phyloP scores from a whole-genome alignment of 2,888 invertebrate species.

The Monoplex corrugatus region DNA sequence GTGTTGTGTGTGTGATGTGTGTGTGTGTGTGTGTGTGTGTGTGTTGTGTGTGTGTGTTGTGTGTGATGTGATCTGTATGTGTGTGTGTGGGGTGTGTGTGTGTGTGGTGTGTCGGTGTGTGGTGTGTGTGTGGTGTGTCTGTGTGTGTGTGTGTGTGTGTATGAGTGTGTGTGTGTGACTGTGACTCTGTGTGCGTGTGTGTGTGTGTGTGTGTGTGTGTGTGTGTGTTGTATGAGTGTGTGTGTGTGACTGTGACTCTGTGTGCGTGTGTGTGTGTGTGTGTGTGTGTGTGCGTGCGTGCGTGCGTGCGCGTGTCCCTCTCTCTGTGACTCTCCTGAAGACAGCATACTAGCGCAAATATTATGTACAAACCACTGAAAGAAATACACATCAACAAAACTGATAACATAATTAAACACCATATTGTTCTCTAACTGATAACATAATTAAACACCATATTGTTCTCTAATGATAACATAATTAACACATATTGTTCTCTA shows the following conservation, averaged over 20 bases:
- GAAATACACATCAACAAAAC: no score
- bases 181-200: not conserved
- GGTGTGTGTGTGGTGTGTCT: not conserved
- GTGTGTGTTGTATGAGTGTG: not conserved
- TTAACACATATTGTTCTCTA: no score
- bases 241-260: not conserved
- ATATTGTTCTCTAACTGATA: no score
- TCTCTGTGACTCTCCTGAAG: no score
- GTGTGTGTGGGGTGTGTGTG: not conserved
- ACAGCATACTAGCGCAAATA: no score
- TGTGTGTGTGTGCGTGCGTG: not conserved
- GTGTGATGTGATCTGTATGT: not conserved
- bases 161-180: not conserved
- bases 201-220: not conserved
- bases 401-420: no score
- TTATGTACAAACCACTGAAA: no score
- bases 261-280: not conserved
- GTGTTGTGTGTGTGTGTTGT: not conserved
- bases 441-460: no score
- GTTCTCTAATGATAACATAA: no score
- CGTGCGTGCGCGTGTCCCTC: not conserved
- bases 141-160: not conserved
- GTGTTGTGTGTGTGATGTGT: not conserved
- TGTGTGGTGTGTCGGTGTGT: not conserved
- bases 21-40: no score